phyloP scores from a whole-genome alignment of 2,797 vertebrate genomes.

The Hemibagrus guttatus region DNA sequence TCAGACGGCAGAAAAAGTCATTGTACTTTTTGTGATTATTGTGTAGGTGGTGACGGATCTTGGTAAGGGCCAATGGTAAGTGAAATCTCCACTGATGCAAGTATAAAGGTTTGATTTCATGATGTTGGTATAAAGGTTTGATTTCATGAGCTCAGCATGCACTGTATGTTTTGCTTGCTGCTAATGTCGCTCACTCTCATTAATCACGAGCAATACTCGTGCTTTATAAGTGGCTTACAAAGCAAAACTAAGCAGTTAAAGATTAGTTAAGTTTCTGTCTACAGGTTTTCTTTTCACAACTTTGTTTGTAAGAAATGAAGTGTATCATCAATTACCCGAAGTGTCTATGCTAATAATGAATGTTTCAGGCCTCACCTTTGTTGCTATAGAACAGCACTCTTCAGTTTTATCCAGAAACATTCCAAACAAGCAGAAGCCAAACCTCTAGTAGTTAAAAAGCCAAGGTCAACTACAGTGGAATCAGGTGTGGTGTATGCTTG shows the following conservation, averaged over 20 bases:
- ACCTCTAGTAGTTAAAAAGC: no score
- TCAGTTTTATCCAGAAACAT: no score
- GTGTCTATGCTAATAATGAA: neutral
- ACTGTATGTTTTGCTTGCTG: neutral
- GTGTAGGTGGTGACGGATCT: neutral
- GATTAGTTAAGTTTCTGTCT: no score
- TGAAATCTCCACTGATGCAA: neutral
- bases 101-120: neutral
- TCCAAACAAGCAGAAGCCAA: no score
- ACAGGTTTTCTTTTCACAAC: no score
- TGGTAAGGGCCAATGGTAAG: neutral
- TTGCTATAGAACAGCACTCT: no score
- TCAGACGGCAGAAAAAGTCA: neutral
- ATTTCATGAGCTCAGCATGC: neutral
- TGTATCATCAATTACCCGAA: no score
- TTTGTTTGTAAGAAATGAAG: no score
- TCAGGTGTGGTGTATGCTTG: no score
- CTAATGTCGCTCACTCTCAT: neutral
- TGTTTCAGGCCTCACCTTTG: neutral
- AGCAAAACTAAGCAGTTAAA: no score
- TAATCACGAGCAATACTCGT: neutral
- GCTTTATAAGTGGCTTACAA: no score
- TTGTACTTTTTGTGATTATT: neutral
- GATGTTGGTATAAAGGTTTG: neutral
- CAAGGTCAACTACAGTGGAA: no score